Evolutionary conservation across 35 echinoderm and acorn worm genomes (phyloP).

Genomic region (Chiridota heheva): DNA sequence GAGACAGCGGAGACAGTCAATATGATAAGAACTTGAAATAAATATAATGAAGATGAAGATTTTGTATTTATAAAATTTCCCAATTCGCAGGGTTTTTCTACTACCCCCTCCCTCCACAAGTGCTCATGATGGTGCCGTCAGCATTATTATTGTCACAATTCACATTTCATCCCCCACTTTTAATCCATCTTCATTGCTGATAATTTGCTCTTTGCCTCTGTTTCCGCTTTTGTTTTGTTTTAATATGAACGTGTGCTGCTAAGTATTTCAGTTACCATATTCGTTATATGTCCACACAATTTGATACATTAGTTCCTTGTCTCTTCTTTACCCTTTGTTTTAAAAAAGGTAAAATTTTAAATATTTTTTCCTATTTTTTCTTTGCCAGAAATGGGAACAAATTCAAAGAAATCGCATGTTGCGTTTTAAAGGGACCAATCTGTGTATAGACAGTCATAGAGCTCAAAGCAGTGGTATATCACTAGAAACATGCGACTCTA

Average conservation of each 20-base stretch:
- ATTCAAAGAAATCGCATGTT: constrained; percentile 58
- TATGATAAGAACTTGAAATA: no score
- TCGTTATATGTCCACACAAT: background rate
- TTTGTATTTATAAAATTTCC: no score
- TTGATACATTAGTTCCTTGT: background rate
- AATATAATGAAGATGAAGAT: no score
- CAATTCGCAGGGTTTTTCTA: no score
- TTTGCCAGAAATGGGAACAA: constrained; percentile 93
- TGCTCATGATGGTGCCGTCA: no score
- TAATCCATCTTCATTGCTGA: background rate
- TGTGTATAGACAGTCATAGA: constrained; percentile 86
- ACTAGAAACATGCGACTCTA: constrained; percentile 62
- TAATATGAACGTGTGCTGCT: background rate
- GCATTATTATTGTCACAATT: no score
- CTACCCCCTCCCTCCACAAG: no score
- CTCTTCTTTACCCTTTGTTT: background rate
- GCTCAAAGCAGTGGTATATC: constrained; percentile 53
- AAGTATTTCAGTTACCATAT: background rate
- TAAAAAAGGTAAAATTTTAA: background rate
- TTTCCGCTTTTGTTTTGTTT: background rate
- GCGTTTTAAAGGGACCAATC: constrained; percentile 45
- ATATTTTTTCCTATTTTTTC: constrained; percentile 14
- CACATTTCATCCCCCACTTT: no score
- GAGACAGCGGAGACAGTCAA: no score
- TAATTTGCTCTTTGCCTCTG: background rate